These are phyloP conservation scores for Protomyctophum bolini DNA, from an alignment of 2,113 vertebrate genomes.

Conservation along the genomic window DNA sequence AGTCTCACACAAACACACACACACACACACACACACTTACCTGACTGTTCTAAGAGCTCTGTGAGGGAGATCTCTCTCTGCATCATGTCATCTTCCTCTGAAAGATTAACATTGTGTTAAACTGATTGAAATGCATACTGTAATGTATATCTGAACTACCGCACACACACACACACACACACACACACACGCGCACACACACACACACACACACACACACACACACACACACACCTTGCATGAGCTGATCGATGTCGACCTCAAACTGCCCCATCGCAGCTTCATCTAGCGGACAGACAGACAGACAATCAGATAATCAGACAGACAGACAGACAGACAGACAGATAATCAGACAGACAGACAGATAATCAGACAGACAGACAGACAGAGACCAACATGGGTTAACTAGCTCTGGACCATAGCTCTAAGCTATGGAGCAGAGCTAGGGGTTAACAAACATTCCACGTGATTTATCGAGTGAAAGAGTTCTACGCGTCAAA, in stretches of 20 bases:
- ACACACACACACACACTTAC: neutral
- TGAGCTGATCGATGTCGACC: slow-evolving; percentile 14
- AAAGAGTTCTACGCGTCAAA: too few species aligned
- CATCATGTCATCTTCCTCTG: too few species aligned
- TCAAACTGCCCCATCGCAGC: slow-evolving; percentile 28
- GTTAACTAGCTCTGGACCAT: too few species aligned
- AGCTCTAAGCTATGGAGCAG: too few species aligned
- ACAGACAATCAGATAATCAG: neutral
- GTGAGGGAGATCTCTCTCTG: too few species aligned
- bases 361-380: slow-evolving; percentile 1
- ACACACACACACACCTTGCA: slow-evolving; percentile 40
- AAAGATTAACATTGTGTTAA: too few species aligned
- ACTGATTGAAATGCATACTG: too few species aligned
- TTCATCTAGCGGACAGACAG: slow-evolving; percentile 35
- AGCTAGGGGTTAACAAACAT: neutral
- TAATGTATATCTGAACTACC: too few species aligned
- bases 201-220: slow-evolving; percentile 3
- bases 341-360: too few species aligned
- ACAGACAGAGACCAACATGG: too few species aligned
- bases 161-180: neutral
- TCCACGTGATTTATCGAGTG: too few species aligned
- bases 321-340: neutral
- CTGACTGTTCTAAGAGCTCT: too few species aligned
- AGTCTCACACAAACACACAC: neutral
- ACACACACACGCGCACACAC: neutral